Evolutionary conservation across 2,797 vertebrate species (phyloP).

Genomic region (Cyclura pinguis): DNA sequence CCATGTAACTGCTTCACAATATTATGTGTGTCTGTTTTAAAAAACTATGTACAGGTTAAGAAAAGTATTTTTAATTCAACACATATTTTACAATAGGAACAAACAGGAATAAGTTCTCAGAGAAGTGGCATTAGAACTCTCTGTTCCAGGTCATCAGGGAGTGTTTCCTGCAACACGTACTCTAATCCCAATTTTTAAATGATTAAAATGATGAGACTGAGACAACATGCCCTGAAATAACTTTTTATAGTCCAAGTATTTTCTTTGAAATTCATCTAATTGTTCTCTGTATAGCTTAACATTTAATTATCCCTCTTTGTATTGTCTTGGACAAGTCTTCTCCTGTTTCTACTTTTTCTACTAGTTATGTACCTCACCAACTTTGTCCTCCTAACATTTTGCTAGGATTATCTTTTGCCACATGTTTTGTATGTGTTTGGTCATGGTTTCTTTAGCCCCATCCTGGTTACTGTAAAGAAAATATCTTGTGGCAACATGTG

Average conservation of each 20-base stretch:
- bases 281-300: accelerated
- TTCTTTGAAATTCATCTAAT: neutral
- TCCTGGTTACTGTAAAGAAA: accelerated
- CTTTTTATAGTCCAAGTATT: neutral
- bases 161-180: neutral
- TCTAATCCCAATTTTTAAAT: slow-evolving; percentile 24
- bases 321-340: neutral
- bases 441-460: neutral
- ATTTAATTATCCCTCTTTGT: slow-evolving; percentile 8
- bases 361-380: neutral
- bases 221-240: slow-evolving; percentile 25
- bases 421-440: neutral
- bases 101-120: neutral
- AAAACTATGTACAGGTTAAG: neutral
- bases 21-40: neutral
- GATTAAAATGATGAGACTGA: slow-evolving; percentile 4
- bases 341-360: accelerated
- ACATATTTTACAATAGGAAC: neutral
- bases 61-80: slow-evolving; percentile 5
- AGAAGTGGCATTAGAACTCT: neutral
- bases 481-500: neutral
- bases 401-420: neutral
- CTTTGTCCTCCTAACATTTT: neutral
- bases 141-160: neutral
- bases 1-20: neutral